A percentile compares a stretch with the other conserved stretches of the same genome.
phyloP scores from a whole-genome alignment of 1,140 invertebrate species.

The Brachionus plicatilis region DNA sequence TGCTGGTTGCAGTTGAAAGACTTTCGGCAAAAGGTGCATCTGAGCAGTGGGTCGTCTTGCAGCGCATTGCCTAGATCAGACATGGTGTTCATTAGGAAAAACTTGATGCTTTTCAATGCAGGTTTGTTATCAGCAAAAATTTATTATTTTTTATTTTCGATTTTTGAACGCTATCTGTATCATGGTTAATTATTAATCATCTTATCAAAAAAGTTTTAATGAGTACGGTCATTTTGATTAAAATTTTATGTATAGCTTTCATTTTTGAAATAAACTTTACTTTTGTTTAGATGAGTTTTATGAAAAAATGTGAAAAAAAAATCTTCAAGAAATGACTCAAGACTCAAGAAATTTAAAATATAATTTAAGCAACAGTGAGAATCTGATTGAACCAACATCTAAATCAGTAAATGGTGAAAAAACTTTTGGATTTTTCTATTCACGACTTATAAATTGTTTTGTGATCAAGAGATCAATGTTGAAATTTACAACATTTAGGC shows the following conservation, averaged over 20 bases:
- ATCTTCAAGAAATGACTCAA: too few relatives aligned
- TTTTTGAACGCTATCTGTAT: neutral
- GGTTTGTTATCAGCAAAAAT: neutral
- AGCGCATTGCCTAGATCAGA: neutral
- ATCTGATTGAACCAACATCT: too few relatives aligned
- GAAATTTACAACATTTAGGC: too few relatives aligned
- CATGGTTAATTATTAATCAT: neutral
- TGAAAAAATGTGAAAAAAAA: too few relatives aligned
- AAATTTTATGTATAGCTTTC: neutral
- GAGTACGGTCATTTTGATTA: neutral
- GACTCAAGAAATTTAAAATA: too few relatives aligned
- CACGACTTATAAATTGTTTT: too few relatives aligned
- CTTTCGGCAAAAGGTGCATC: conserved; percentile 50
- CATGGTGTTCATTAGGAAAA: neutral
- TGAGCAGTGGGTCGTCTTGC: neutral
- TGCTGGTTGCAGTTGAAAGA: conserved; percentile 89
- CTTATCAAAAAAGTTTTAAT: neutral
- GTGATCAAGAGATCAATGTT: too few relatives aligned
- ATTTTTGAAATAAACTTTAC: neutral
- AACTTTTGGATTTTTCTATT: too few relatives aligned
- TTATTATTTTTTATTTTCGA: neutral
- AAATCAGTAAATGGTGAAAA: too few relatives aligned
- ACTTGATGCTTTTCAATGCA: neutral
- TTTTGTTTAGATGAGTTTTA: neutral
- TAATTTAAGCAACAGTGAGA: too few relatives aligned